Evolutionary conservation across 2,797 vertebrate genomes (phyloP), one percentile per base, ranked within the genome.

Genomic region (Triplophysa bombifrons): DNA sequence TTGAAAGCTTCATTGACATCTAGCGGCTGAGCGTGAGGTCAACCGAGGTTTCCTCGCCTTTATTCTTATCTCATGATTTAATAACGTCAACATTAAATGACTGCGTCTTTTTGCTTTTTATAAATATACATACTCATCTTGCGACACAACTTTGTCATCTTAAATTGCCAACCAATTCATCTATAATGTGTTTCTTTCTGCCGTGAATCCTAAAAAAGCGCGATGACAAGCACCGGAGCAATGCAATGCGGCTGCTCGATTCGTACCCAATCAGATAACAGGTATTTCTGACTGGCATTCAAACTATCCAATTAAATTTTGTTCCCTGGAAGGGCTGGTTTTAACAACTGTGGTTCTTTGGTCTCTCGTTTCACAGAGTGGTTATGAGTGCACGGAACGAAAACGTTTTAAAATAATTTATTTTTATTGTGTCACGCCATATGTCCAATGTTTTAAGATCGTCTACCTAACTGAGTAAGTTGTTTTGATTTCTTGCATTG

Each of bases 1-100:
- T 11, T 3, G 9, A n/a, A n/a, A 41, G 17, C 68, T 72, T 65
- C 50, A 12, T 65, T 79, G 68, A 72, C 58, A 79, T 72, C 69
- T 72, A 79, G 68, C 53, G 58, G 68, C 30, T 46, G 44, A 2
- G 30, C 20, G 70, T 51, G 13, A 51, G 19, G 38, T 76, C 10
- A 19, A 13, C 16, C 38, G 55, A 60, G 9, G 6, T 75, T 65
- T 3, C 51, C 51, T 75, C 16, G 19, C 61, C 44, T 14, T 2
- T 17, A 17, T 34, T 34, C 12, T 3, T 14, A 9, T 46, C 27
- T 60, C 13, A 30, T 30, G 3, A 30, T 10, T 34, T 64, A 22
- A 38, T 14, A 13, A 34, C 44, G 7, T 56, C 13, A n/a, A 17
- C 60, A 34, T 30, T 3, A 22, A 75, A 66, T 3, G 1, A 58